Conservation (phyloP, 2,797 vertebrate species). For the Gymnoscopelus braueri region DNA sequence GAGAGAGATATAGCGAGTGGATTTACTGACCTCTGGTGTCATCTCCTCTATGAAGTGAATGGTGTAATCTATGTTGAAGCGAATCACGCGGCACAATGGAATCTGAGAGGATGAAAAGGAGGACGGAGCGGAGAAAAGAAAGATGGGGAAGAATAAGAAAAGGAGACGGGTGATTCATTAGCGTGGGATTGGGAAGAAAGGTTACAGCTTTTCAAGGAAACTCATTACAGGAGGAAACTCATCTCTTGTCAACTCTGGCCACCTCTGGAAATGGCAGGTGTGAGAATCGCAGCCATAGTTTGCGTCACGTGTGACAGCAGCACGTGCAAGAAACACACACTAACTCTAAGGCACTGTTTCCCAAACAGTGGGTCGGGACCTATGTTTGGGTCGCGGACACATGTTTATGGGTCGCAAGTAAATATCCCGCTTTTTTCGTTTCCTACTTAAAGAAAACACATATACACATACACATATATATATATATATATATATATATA, state of each 20-base stretch:
- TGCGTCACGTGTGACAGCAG: too few relatives aligned
- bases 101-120: conserved; percentile 84
- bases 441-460: too few relatives aligned
- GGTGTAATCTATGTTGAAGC: conserved; percentile 99
- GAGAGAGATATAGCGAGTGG: conserved; percentile 52
- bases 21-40: conserved; percentile 94
- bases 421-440: too few relatives aligned
- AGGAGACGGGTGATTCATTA: conserved; percentile 55
- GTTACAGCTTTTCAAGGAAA: conserved; percentile 71
- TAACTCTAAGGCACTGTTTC: background rate
- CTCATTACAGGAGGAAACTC: conserved; percentile 67
- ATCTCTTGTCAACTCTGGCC: conserved; percentile 8
- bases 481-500: too few relatives aligned
- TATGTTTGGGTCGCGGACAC: too few relatives aligned
- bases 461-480: background rate
- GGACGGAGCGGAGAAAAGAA: conserved; percentile 48
- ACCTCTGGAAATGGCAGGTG: too few relatives aligned
- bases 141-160: background rate
- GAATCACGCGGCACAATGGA: conserved; percentile 97
- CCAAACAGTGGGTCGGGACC: too few relatives aligned
- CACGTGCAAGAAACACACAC: background rate
- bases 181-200: conserved; percentile 55
- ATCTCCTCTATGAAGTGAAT: conserved; percentile 99
- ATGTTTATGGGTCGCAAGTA: too few relatives aligned
- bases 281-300: too few relatives aligned